phyloP scores from a whole-genome alignment of 2,797 vertebrate species.

The Thalassophryne amazonica region DNA sequence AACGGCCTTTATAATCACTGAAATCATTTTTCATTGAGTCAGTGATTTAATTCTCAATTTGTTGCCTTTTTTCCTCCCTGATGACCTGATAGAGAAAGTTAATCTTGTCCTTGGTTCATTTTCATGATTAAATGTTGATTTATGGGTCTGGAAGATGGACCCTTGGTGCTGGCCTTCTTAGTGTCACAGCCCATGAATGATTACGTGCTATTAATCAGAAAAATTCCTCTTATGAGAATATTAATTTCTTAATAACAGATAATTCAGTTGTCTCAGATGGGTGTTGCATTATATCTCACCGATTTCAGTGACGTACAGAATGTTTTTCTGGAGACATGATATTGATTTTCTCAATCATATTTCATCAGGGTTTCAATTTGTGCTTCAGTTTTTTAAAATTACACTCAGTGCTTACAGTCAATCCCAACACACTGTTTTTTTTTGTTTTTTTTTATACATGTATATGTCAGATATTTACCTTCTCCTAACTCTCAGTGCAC shows the following conservation, averaged over 20 bases:
- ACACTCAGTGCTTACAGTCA: conserved; percentile 30
- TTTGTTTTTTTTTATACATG: conserved; percentile 8
- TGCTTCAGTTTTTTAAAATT: conserved; percentile 20
- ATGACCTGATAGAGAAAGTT: conserved; percentile 11
- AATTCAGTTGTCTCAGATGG: conserved; percentile 55
- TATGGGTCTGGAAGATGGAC: conserved; percentile 49
- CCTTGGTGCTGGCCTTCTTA: conserved; percentile 51
- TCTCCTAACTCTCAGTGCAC: conserved; percentile 12
- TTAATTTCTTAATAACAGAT: conserved; percentile 63
- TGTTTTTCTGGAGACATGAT: conserved; percentile 40
- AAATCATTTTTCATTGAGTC: conserved; percentile 11
- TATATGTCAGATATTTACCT: conserved; percentile 5
- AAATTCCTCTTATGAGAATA: conserved; percentile 48
- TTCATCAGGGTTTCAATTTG: conserved; percentile 25
- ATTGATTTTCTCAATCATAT: conserved; percentile 44
- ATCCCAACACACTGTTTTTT: conserved; percentile 25
- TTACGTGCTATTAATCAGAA: conserved; percentile 55
- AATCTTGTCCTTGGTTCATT: background rate
- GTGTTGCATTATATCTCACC: conserved; percentile 33
- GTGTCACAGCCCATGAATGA: conserved; percentile 43
- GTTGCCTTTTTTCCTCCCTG: background rate
- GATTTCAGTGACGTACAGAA: conserved; percentile 53
- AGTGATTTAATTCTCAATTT: conserved; percentile 2
- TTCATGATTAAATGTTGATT: conserved; percentile 62
- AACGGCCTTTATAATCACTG: conserved; percentile 18